Conservation (phyloP, 1,140 invertebrate species). For the Tyrophagus putrescentiae region DNA sequence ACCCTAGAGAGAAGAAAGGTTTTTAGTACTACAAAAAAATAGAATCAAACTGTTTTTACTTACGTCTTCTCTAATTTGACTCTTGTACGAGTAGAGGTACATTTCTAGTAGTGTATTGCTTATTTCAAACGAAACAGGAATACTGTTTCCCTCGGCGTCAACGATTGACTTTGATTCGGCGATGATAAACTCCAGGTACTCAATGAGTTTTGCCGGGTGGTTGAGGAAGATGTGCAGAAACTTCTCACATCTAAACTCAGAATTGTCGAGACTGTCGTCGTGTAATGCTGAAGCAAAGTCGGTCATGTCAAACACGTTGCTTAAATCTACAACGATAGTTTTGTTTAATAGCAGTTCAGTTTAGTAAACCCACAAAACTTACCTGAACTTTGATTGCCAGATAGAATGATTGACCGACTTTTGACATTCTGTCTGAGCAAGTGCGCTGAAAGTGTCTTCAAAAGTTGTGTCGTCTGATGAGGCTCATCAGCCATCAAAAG, state of each 20-base stretch:
- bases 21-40: neutral
- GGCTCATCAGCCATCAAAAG: constrained; percentile 61
- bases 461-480: constrained; percentile 58
- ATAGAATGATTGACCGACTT: neutral
- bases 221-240: constrained; percentile 75
- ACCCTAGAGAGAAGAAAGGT: neutral
- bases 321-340: neutral
- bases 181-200: constrained; percentile 65
- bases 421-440: constrained; percentile 32
- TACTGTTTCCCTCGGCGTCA: constrained; percentile 43
- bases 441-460: constrained; percentile 56
- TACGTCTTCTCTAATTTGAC: constrained; percentile 22
- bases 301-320: neutral
- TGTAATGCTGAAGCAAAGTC: neutral
- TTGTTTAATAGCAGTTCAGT: too few species aligned
- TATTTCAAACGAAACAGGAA: constrained; percentile 37
- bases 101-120: constrained; percentile 73
- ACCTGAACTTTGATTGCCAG: neutral
- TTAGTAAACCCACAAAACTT: neutral
- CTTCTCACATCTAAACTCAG: too few species aligned
- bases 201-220: constrained; percentile 57
- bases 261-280: too few species aligned
- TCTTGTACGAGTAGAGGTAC: constrained; percentile 45
- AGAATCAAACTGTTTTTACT: constrained; percentile 28
- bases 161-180: too few species aligned